phyloP scores from a whole-genome alignment of 2,888 invertebrate species.

The Polia nebulosa region DNA sequence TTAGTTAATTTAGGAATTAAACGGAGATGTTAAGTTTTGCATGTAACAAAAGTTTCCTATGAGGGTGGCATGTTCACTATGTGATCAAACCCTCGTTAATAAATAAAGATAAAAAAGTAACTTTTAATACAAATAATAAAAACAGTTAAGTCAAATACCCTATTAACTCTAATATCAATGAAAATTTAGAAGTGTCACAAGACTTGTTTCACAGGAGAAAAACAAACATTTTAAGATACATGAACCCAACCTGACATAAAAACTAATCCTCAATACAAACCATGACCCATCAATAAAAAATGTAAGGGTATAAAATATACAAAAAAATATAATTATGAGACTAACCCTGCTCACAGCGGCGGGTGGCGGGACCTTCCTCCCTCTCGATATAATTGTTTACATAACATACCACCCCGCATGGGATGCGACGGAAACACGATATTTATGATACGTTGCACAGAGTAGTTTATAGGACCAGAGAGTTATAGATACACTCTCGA shows the following conservation, averaged over 20 bases:
- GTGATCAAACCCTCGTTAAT: too few species aligned
- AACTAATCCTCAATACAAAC: constrained; percentile 19
- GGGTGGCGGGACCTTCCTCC: constrained; percentile 42
- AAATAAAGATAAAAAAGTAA: too few species aligned
- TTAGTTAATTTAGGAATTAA: too few species aligned
- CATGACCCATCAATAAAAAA: constrained; percentile 49
- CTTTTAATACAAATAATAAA: too few species aligned
- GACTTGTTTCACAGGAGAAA: not conserved
- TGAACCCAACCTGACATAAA: not conserved
- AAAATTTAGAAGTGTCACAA: not conserved
- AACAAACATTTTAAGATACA: not conserved
- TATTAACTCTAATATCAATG: not conserved
- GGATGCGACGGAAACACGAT: constrained; percentile 75
- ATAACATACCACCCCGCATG: constrained; percentile 69
- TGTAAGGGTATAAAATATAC: constrained; percentile 36
- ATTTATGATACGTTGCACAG: constrained; percentile 63
- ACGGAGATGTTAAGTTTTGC: too few species aligned
- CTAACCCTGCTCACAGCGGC: constrained; percentile 45
- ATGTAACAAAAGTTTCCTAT: too few species aligned
- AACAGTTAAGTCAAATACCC: too few species aligned
- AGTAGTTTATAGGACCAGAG: constrained; percentile 32
- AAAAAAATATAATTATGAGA: constrained; percentile 60
- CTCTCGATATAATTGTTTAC: constrained; percentile 71
- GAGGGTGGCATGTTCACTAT: too few species aligned
- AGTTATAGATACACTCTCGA: not conserved